Conservation (phyloP, 2,797 vertebrate genomes). For the Caiman crocodilus region DNA sequence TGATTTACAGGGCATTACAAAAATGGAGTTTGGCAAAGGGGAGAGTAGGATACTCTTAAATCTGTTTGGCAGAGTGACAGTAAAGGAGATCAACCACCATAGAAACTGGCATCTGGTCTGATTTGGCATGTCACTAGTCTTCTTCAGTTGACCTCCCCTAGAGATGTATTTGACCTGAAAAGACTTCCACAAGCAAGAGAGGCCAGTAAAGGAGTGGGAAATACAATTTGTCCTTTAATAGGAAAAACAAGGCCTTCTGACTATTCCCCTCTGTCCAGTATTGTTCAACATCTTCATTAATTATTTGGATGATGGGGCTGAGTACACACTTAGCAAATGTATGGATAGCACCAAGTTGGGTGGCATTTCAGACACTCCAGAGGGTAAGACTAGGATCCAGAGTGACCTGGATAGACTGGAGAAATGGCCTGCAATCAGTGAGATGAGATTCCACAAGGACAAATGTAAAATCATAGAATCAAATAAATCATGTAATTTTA, state of each 20-base stretch:
- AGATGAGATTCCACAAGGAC: no score
- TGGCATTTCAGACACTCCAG: no score
- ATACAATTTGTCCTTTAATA: not conserved
- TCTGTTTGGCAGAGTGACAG: not conserved
- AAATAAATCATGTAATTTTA: no score
- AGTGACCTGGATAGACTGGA: no score
- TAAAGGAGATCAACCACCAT: not conserved
- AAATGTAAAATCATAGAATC: no score
- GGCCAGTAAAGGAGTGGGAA: constrained; percentile 16
- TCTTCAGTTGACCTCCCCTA: not conserved
- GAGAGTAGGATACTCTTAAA: not conserved
- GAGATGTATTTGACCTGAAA: not conserved
- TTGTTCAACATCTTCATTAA: no score
- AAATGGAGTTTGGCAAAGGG: not conserved
- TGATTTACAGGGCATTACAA: not conserved
- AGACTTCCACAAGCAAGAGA: not conserved
- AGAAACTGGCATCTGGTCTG: constrained; percentile 37
- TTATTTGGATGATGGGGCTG: no score
- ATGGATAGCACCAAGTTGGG: no score
- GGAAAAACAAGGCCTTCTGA: constrained; percentile 20
- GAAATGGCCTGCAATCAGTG: no score
- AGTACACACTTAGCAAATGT: no score
- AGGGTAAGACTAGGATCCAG: no score
- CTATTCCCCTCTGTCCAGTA: not conserved
- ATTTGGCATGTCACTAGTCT: constrained; percentile 38